A percentile compares a stretch with the other conserved stretches of the same genome.
phyloP scores from a whole-genome alignment of 1,140 invertebrate genomes.

The Whitmania pigra region DNA sequence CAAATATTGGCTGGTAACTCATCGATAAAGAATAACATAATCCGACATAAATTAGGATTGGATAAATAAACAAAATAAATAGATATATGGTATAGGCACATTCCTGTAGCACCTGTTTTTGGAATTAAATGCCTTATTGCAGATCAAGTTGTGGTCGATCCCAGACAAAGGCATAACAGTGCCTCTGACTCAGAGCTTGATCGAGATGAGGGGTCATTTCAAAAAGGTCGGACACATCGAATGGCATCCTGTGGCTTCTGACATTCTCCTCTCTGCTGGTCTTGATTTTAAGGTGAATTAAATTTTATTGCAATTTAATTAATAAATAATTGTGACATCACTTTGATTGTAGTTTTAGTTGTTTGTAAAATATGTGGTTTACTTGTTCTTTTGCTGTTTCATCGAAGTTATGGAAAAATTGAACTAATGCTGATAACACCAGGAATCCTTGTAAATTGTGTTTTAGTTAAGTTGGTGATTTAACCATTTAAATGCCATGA shows the following conservation, averaged over 20 bases:
- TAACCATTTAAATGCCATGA: no score
- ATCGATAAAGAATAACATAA: neutral
- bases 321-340: no score
- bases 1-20: no score
- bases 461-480: no score
- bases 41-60: neutral
- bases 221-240: slow-evolving; percentile 37
- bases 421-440: no score
- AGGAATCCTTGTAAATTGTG: no score
- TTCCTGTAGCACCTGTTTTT: neutral
- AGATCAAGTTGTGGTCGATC: slow-evolving; percentile 16
- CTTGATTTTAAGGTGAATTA: slow-evolving; percentile 10
- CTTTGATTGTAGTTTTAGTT: neutral
- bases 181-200: neutral
- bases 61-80: no score
- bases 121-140: neutral
- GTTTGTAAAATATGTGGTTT: neutral
- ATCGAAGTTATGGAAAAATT: no score
- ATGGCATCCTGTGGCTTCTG: slow-evolving; percentile 41
- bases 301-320: neutral
- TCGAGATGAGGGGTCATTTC: slow-evolving; percentile 31
- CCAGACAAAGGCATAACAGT: slow-evolving; percentile 1
- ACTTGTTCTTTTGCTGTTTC: no score
- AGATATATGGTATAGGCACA: no score
- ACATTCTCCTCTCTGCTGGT: slow-evolving; percentile 38